These are phyloP conservation scores for Mormyrops attenuatus DNA, from an alignment of 2,797 vertebrate genomes.

Conservation along the genomic window DNA sequence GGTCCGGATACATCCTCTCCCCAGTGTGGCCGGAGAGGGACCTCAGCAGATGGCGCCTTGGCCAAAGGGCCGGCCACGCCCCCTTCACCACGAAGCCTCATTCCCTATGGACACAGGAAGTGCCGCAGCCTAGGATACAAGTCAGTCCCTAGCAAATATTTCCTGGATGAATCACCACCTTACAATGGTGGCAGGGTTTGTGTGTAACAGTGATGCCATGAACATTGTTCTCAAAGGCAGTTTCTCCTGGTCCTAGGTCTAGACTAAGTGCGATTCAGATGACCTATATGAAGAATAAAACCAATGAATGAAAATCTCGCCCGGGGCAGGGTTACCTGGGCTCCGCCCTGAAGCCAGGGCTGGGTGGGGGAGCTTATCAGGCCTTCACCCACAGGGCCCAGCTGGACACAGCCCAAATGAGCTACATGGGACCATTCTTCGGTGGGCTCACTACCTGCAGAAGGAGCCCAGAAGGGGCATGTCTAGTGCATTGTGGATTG, in stretches of 20 bases:
- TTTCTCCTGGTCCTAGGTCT: not conserved
- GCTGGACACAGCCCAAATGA: not conserved
- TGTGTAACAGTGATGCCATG: not conserved
- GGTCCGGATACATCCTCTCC: slow-evolving; percentile 87
- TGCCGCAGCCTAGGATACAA: slow-evolving; percentile 98
- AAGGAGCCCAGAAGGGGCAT: not conserved
- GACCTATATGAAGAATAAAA: not conserved
- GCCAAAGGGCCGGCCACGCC: slow-evolving; percentile 75
- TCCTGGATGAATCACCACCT: not conserved
- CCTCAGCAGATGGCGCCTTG: slow-evolving; percentile 69
- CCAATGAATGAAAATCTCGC: not conserved
- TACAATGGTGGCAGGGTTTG: not conserved
- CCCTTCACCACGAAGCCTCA: slow-evolving; percentile 86
- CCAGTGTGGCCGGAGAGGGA: slow-evolving; percentile 76
- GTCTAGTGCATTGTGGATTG: not conserved
- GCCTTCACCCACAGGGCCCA: not conserved
- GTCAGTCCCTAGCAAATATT: slow-evolving; percentile 59
- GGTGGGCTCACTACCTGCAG: not conserved
- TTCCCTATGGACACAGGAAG: slow-evolving; percentile 90
- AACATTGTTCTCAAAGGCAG: not conserved
- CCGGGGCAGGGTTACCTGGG: not conserved
- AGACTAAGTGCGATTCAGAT: not conserved
- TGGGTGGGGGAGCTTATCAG: not conserved
- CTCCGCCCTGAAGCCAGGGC: not conserved
- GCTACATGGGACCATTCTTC: not conserved